Conservation (phyloP, 1,140 invertebrate genomes). For the Drosophila ambigua region DNA sequence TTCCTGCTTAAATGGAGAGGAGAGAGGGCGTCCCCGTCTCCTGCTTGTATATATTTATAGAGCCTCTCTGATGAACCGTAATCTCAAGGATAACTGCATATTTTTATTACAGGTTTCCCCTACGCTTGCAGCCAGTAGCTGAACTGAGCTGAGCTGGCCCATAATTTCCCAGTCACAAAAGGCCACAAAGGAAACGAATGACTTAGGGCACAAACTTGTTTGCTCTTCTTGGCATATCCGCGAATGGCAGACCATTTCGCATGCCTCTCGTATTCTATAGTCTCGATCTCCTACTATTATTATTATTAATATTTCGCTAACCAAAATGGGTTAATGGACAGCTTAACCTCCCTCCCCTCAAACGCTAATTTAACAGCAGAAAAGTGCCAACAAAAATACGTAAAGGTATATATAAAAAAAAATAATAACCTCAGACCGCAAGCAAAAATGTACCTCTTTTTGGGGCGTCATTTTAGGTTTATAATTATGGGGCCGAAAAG, state of each 20-base stretch:
- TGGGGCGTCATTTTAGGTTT: constrained; percentile 19
- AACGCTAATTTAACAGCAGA: constrained; percentile 39
- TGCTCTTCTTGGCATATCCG: constrained; percentile 41
- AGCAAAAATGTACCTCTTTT: constrained; percentile 51
- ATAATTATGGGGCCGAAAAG: constrained; percentile 45
- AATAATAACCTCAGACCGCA: constrained; percentile 18
- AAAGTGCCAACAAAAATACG: constrained; percentile 38
- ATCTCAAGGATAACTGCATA: constrained; percentile 53
- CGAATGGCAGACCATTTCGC: constrained; percentile 10
- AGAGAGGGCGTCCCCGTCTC: too few species aligned
- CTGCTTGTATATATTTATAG: constrained; percentile 20
- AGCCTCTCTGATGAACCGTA: constrained; percentile 45
- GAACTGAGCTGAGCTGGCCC: constrained; percentile 9
- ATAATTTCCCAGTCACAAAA: constrained; percentile 52
- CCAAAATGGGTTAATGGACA: constrained; percentile 46
- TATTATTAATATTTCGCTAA: constrained; percentile 15
- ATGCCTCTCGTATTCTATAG: neutral
- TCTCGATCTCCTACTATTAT: constrained; percentile 3
- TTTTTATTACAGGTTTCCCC: constrained; percentile 41
- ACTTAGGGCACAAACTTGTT: constrained; percentile 54
- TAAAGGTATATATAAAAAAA: constrained; percentile 19
- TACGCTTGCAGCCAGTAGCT: constrained; percentile 26
- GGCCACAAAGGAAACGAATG: constrained; percentile 52
- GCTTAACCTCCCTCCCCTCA: constrained; percentile 25
- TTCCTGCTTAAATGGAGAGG: constrained; percentile 33